Conservation (phyloP, 2,113 vertebrate species). For the Kryptolebias marmoratus region DNA sequence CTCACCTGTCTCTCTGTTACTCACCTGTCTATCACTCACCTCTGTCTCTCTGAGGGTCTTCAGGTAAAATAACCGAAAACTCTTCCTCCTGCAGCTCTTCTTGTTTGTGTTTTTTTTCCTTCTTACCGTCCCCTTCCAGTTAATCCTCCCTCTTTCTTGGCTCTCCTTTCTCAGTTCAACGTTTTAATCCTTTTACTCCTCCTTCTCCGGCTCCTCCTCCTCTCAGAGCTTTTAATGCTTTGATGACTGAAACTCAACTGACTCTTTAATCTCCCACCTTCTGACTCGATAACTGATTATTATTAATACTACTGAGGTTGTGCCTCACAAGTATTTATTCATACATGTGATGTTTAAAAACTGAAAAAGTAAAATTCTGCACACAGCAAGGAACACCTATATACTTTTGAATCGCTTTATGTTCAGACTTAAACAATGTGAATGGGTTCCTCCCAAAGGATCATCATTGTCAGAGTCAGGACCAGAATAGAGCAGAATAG, state of each 20-base stretch:
- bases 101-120: neutral
- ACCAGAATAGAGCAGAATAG: neutral
- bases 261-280: neutral
- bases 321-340: neutral
- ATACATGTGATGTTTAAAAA: too few relatives aligned
- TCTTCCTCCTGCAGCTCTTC: neutral
- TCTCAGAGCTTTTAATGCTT: neutral
- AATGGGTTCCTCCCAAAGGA: too few relatives aligned
- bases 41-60: neutral
- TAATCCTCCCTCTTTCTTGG: slow-evolving; percentile 3
- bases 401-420: neutral
- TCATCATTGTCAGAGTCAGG: neutral
- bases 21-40: slow-evolving; percentile 15
- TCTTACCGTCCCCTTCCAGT: neutral
- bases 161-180: slow-evolving; percentile 8
- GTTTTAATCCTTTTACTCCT: slow-evolving; percentile 14
- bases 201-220: slow-evolving; percentile 9
- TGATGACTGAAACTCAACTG: slow-evolving; percentile 3
- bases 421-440: neutral
- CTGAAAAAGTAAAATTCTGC: neutral
- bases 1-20: neutral
- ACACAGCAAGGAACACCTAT: neutral
- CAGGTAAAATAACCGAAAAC: slow-evolving; percentile 5
- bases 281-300: neutral
- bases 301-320: neutral